A percentile compares a stretch with the other conserved stretches of the same genome.
Evolutionary conservation across 2,113 vertebrate genomes (phyloP).

Genomic region (Myotis davidii): DNA sequence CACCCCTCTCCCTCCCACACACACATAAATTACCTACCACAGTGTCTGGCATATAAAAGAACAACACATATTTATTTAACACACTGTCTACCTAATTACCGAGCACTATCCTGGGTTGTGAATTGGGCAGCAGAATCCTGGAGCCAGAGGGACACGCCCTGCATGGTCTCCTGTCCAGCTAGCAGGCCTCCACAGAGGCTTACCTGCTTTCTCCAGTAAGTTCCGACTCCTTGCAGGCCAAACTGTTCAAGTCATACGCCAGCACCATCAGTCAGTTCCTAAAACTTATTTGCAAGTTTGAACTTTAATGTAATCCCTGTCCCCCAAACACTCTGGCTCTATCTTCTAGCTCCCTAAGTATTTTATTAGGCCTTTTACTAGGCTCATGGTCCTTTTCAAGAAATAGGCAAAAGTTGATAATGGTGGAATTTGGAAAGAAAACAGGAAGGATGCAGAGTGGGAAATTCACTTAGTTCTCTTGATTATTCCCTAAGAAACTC

Average conservation of each 20-base stretch:
- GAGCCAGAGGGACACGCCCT: neutral
- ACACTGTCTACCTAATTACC: neutral
- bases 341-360: neutral
- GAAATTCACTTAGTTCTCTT: neutral
- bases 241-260: neutral
- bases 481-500: neutral
- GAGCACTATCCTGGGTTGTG: neutral
- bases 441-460: neutral
- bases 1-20: too few relatives aligned
- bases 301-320: neutral
- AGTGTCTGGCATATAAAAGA: neutral
- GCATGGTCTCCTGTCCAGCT: neutral
- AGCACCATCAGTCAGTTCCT: neutral
- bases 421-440: slow-evolving; percentile 12
- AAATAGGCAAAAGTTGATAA: neutral
- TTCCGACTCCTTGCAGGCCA: neutral
- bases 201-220: neutral
- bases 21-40: neutral
- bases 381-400: neutral
- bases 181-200: neutral
- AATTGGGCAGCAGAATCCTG: neutral
- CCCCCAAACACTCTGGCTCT: neutral
- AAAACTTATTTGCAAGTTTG: neutral
- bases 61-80: neutral
- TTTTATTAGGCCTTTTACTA: slow-evolving; percentile 3